Conservation (phyloP, 1,140 invertebrate species). For the Tetraneura akinire region DNA sequence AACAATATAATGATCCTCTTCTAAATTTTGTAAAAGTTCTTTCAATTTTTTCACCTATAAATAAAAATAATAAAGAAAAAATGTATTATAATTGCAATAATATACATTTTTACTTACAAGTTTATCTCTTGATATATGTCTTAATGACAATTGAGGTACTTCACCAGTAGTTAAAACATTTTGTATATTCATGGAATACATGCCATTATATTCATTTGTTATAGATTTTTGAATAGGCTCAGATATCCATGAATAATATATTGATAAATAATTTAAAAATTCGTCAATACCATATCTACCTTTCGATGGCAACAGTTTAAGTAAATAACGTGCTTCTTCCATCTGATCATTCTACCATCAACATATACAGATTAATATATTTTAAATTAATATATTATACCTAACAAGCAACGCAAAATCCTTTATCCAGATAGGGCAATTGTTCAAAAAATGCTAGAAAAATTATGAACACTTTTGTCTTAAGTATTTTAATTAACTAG, state of each 20-base stretch:
- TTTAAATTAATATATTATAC: too few species aligned
- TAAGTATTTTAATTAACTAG: too few species aligned
- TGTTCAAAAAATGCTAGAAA: too few species aligned
- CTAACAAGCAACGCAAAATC: too few species aligned
- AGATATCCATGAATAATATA: slow-evolving; percentile 50
- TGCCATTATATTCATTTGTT: slow-evolving; percentile 16
- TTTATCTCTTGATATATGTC: slow-evolving; percentile 60
- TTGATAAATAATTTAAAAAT: slow-evolving; percentile 46
- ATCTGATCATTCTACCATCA: neutral
- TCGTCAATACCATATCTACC: neutral
- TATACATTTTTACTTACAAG: slow-evolving; percentile 58
- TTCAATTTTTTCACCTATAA: slow-evolving; percentile 60
- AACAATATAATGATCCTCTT: slow-evolving; percentile 62
- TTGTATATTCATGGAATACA: slow-evolving; percentile 53
- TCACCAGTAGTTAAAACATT: slow-evolving; percentile 61
- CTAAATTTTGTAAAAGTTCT: slow-evolving; percentile 57
- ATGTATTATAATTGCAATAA: neutral
- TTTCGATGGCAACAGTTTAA: slow-evolving; percentile 36
- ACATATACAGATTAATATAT: neutral
- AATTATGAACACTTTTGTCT: too few species aligned
- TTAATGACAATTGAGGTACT: slow-evolving; percentile 61
- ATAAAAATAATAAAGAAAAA: slow-evolving; percentile 27
- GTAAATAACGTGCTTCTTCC: neutral
- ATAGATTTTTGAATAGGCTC: slow-evolving; percentile 11
- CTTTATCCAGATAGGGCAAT: too few species aligned